A percentile compares a stretch with the other conserved stretches of the same genome.
These are phyloP conservation scores for Melanchra persicariae DNA, from an alignment of 2,888 invertebrate species.

Conservation along the genomic window DNA sequence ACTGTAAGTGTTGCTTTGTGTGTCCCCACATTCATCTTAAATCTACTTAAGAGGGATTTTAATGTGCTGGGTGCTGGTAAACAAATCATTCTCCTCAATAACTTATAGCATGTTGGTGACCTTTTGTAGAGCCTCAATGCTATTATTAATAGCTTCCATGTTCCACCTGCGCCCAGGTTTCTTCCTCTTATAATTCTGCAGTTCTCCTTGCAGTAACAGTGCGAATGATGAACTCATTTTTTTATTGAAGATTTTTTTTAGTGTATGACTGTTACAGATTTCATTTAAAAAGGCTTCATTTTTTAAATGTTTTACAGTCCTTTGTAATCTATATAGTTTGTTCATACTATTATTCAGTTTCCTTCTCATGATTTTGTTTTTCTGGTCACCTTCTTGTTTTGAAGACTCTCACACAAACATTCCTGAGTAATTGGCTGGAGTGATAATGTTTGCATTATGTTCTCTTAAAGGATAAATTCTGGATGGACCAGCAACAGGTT, in stretches of 20 bases:
- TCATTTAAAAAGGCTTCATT: constrained; percentile 10
- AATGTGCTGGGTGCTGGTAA: constrained; percentile 8
- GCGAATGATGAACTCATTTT: constrained; percentile 17
- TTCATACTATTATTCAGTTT: constrained; percentile 12
- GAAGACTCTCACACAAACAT: no score
- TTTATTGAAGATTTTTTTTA: background rate
- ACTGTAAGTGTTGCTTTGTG: no score
- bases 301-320: constrained; percentile 17
- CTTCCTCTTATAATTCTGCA: constrained; percentile 26
- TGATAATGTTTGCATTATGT: constrained; percentile 4
- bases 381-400: no score
- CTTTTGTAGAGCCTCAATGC: constrained; percentile 21
- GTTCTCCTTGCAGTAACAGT: constrained; percentile 25
- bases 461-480: background rate
- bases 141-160: constrained; percentile 14
- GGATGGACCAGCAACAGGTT: constrained; percentile 23
- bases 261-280: background rate
- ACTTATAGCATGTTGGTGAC: constrained; percentile 17
- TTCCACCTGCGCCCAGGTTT: constrained; percentile 19
- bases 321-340: constrained; percentile 11
- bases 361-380: background rate
- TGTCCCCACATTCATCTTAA: no score
- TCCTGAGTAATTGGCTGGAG: no score
- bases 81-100: constrained; percentile 14
- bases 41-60: no score